phyloP scores from a whole-genome alignment of 2,888 invertebrate species.

The Barypeithes pellucidus region DNA sequence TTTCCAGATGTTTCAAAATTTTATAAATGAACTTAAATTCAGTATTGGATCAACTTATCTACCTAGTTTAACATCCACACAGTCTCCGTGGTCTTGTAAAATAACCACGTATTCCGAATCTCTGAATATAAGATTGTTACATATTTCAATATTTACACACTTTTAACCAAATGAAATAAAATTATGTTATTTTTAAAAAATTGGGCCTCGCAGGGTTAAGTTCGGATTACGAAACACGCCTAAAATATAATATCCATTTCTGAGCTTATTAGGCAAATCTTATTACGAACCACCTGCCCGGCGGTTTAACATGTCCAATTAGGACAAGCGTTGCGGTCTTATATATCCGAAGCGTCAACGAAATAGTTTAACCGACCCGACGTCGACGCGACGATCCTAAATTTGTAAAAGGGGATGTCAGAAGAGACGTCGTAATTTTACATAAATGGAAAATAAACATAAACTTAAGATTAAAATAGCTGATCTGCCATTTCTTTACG shows the following conservation, averaged over 20 bases:
- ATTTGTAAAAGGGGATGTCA: constrained; percentile 17
- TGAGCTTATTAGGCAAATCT: constrained; percentile 17
- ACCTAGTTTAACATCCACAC: no score
- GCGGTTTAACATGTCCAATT: constrained; percentile 24
- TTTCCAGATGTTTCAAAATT: no score
- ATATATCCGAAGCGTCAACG: not conserved
- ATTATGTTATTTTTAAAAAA: no score
- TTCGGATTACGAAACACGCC: constrained; percentile 11
- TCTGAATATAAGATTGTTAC: no score
- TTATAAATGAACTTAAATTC: no score
- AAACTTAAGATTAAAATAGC: constrained; percentile 6
- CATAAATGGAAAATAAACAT: constrained; percentile 6
- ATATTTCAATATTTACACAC: no score
- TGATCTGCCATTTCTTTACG: constrained; percentile 9
- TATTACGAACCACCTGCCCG: constrained; percentile 30
- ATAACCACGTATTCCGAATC: no score
- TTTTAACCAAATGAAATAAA: no score
- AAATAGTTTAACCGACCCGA: constrained; percentile 10
- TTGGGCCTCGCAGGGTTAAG: no score
- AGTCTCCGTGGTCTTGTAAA: no score
- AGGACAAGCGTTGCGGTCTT: constrained; percentile 15
- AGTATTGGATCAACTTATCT: no score
- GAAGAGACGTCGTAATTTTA: not conserved
- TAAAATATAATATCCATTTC: not conserved
- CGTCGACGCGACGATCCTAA: not conserved